Base-by-base conservation (phyloP, 2,888 invertebrate species). In the Silvanus unidentatus region DNA sequence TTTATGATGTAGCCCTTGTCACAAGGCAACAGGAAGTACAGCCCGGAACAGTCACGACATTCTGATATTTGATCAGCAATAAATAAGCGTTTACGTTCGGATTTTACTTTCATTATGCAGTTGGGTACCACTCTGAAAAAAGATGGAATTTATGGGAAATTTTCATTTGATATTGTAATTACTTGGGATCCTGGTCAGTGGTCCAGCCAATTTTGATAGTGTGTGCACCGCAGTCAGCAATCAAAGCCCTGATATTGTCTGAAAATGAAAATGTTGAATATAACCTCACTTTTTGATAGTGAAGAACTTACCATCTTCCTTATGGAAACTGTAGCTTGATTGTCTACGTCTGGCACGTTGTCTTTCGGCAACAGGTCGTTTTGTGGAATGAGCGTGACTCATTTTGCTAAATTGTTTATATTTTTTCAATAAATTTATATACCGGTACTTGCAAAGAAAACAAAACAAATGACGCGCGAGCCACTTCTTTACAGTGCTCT, bases 101-200 rank as follows among this genome's bases (percentile, higher is more conserved):
- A 93, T 72, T 97, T 98, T 0, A 96, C 96, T 77, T 99, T 99
- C 81, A 95, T 93, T 16, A 99, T 90, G 63, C 92, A 94, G 72
- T 99, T 99, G 0, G 97, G 95, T 40, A 94, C 78, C 11, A 89
- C 66, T 62, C 82, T 32, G 3, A 9, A 32, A 32, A 11, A 3
- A 83, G 58, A 42, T 14, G 2, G 5, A 11, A 13, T 13, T 29
- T 6, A 5, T n/a, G 28, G 39, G n/a, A 40, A 27, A 22, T 5
- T 22, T 22, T 3, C 8, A 5, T 22, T 5, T 41, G n/a, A 14
- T 35, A 13, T 16, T 47, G 37, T 34, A 2, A 16, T 5, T 32
- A 32, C 32, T 9, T 84, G 4, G 92, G 85, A 45, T 82, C 73
- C 50, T 71, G 74, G 55, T 78, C 78, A 5, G 76, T 79, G 1